Conservation (phyloP, 2,888 invertebrate species). For the Malacosoma neustria region DNA sequence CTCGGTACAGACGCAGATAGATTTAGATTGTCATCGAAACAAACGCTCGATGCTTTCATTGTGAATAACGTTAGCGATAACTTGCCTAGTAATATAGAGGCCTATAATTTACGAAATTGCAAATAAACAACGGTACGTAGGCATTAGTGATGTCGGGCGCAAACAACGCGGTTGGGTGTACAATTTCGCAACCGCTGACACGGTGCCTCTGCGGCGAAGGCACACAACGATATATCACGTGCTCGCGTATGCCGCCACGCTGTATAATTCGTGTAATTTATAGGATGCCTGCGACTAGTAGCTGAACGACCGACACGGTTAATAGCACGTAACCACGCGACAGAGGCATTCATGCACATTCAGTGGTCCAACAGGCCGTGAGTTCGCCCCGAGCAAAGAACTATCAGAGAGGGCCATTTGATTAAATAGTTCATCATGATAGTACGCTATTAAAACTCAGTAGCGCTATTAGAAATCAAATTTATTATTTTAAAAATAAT, state of each 20-base stretch:
- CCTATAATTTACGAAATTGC: conserved; percentile 64
- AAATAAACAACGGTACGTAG: conserved; percentile 37
- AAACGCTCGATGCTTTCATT: conserved; percentile 44
- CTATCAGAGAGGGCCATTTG: conserved; percentile 26
- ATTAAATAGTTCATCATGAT: conserved; percentile 39
- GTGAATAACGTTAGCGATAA: conserved; percentile 48
- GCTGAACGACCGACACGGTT: conserved; percentile 46
- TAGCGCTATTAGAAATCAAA: too few relatives aligned
- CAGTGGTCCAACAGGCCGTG: conserved; percentile 16
- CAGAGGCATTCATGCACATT: conserved; percentile 40
- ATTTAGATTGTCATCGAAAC: conserved; percentile 63
- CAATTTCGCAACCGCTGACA: conserved; percentile 67
- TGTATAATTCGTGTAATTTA: conserved; percentile 73
- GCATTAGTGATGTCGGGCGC: conserved; percentile 50
- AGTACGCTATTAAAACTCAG: too few relatives aligned
- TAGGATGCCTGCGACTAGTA: conserved; percentile 54
- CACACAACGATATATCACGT: conserved; percentile 67
- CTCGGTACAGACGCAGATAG: conserved; percentile 46
- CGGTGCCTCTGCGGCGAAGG: conserved; percentile 37
- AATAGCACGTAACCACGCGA: conserved; percentile 70
- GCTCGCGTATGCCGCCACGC: conserved; percentile 46
- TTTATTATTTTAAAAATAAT: too few relatives aligned
- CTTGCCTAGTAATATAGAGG: conserved; percentile 50
- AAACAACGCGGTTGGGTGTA: conserved; percentile 53
- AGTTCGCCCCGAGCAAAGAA: conserved; percentile 21